Base-by-base conservation (phyloP, 2,113 vertebrate species). In the Todiramphus saurophagus region DNA sequence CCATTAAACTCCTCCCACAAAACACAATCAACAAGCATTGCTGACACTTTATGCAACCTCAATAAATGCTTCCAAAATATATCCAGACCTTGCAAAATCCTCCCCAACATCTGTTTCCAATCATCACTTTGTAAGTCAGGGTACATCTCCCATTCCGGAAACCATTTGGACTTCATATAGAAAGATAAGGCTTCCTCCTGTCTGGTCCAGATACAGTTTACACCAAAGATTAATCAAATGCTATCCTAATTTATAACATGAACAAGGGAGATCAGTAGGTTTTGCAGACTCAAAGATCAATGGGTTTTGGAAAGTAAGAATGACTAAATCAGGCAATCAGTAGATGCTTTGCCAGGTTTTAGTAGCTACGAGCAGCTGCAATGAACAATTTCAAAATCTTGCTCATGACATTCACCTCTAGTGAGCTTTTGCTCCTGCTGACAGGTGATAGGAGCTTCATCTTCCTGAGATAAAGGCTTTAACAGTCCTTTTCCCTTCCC, bases 371-470 rank as follows among this genome's bases (percentile, higher is more conserved):
- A 93, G n/a, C 58, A 83, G 51, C 86, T 93, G 68, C 56, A 89
- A 84, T 8, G 48, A 90, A 50, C 64, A 37, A 28, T 93, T 93
- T 90, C 31, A 90, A 89, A 87, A 51, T 75, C 73, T 60, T 77
- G 58, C 44, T 56, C 39, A 9, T 76, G 66, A 80, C 66, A 46
- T 89, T 90, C 69, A 75, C 62, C 73, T 94, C 59, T 83, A 77
- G 78, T 53, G 44, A 92, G 79, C 53, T 92, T 94, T 94, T 78
- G 33, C 83, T 84, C 50, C 64, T 94, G 80, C 94, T 94, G 86
- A 76, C 53, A 94, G 72, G 80, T 60, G 85, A 46, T 31, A 68
- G 33, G 30, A 70, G 79, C 35, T 86, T 86, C 75, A 85, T 91
- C 85, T 88, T 80, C 37, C 55, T 21, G 19, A 87, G 41, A 89